phyloP scores from a whole-genome alignment of 2,797 vertebrate genomes.

The Acridotheres tristis region DNA sequence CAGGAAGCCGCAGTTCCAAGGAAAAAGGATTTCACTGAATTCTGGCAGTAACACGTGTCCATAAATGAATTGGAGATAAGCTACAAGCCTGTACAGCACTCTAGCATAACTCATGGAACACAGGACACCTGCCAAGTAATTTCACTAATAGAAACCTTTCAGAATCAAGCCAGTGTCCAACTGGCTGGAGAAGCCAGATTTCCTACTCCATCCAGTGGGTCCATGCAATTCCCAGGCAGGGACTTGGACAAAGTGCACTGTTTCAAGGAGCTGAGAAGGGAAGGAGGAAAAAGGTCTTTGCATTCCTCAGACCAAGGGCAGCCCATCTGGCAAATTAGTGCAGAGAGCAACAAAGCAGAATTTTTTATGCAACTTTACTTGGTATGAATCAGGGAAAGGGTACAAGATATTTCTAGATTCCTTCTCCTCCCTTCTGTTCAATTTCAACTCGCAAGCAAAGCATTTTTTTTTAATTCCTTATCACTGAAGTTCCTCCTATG shows the following conservation, averaged over 20 bases:
- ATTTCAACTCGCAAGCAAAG: neutral
- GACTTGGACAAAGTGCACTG: neutral
- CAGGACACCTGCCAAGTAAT: neutral
- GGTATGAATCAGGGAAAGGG: neutral
- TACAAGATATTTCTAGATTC: neutral
- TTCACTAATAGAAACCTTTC: neutral
- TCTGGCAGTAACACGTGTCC: neutral
- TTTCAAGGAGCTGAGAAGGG: neutral
- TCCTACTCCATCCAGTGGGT: neutral
- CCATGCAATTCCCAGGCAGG: neutral
- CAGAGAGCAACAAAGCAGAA: neutral
- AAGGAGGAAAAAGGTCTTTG: neutral
- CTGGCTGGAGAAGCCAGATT: neutral
- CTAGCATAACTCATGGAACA: neutral
- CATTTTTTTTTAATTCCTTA: neutral
- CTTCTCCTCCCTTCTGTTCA: neutral
- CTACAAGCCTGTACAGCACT: neutral
- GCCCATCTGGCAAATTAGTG: neutral
- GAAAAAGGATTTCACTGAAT: neutral
- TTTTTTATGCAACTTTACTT: neutral
- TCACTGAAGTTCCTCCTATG: neutral
- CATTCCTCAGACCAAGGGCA: neutral
- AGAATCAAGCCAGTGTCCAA: neutral
- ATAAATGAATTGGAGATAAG: neutral
- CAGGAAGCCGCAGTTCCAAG: neutral